Evolutionary conservation across 2,888 invertebrate genomes (phyloP), one percentile per base, ranked within the genome.

Genomic region (Metopia argyrocephala): DNA sequence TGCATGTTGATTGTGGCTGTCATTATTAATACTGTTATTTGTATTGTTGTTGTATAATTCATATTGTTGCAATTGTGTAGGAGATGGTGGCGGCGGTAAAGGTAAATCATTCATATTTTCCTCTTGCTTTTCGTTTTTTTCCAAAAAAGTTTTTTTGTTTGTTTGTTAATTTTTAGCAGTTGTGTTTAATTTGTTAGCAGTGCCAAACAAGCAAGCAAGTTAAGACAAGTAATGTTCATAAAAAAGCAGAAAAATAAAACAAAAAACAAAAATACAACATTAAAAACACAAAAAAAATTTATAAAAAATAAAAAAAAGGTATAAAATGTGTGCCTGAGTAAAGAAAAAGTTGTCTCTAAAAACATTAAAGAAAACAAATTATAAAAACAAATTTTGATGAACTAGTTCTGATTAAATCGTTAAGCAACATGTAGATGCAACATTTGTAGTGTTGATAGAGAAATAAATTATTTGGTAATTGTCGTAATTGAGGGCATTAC

Each of bases 51-150:
- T 84, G 66, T 85, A 86, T 28, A 70, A 84, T 82, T 87, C 86
- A 76, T 85, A 88, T 85, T 89, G 89, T 85, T 90, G 84, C 79
- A 89, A 84, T 85, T 89, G 90, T 81, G 89, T 88, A 76, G 90
- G 90, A 68, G 89, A 90, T 18, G 89, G 90, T 6, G 89, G 89
- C 78, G 90, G 89, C 68, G 89, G 90, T 84, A 89, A 70, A 52
- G 89, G 89, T 82, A 89, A 85, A 83, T 90, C 89, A 48, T 80
- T 82, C 68, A 82, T 79, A 82, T 82, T 80, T 64, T 83, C 80
- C 73, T 78, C 74, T 68, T 75, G 79, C 76, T 82, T 81, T 56
- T 61, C 76, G 61, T 2, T 20, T 54, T 48, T 15, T 75, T 28
- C 45, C 20, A 38, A 9, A 12, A 38, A 38, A 15, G 21, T 38